These are phyloP conservation scores for Leptonema lineaticorne DNA, from an alignment of 1,140 invertebrate genomes.

Conservation along the genomic window DNA sequence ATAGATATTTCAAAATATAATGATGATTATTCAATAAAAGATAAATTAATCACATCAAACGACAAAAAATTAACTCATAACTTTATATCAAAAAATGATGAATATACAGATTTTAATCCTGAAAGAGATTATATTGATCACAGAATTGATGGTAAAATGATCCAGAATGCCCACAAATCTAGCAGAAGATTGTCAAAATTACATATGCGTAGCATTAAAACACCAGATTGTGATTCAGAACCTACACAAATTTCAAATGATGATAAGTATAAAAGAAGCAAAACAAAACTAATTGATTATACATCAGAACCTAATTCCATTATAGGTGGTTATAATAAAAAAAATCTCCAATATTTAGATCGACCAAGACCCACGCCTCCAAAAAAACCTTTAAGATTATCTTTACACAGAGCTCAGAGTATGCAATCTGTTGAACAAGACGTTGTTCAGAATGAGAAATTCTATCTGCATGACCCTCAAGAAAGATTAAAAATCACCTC, in stretches of 20 bases:
- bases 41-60: conserved; percentile 1
- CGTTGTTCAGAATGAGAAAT: conserved; percentile 23
- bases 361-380: conserved; percentile 72
- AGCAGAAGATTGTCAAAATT: conserved; percentile 51
- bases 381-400: conserved; percentile 79
- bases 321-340: conserved; percentile 52
- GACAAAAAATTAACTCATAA: conserved; percentile 1
- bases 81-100: conserved; percentile 33
- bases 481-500: conserved; percentile 25
- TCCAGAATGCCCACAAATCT: conserved; percentile 55
- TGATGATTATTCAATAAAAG: conserved; percentile 1
- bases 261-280: conserved; percentile 34
- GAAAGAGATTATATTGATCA: conserved; percentile 51
- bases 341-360: conserved; percentile 47
- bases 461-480: conserved; percentile 39
- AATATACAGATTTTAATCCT: conserved; percentile 48
- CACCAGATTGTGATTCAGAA: conserved; percentile 67
- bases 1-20: conserved; percentile 45
- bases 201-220: conserved; percentile 63
- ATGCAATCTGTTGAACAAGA: conserved; percentile 67
- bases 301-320: conserved; percentile 58
- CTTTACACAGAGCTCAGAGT: conserved; percentile 77
- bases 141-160: conserved; percentile 54
- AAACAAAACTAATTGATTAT: conserved; percentile 53
- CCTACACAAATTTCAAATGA: conserved; percentile 53